These are phyloP conservation scores for Xestia xanthographa DNA, from an alignment of 2,888 invertebrate species.

Conservation along the genomic window DNA sequence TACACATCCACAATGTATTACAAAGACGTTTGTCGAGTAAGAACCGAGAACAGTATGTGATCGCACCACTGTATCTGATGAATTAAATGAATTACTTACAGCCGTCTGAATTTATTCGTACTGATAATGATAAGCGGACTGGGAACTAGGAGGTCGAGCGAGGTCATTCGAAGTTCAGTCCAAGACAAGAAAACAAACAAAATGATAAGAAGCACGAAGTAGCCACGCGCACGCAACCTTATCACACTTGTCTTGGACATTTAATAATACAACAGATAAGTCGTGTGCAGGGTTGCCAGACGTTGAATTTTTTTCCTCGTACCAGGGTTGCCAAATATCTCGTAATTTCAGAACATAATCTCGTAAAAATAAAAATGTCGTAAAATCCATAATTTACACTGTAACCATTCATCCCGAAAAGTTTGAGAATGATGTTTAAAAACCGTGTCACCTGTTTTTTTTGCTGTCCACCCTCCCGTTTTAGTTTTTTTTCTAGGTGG, in stretches of 20 bases:
- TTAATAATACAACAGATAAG: conserved; percentile 57
- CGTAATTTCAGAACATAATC: too few relatives aligned
- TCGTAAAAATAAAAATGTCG: too few relatives aligned
- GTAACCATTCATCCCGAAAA: too few relatives aligned
- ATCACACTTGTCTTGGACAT: conserved; percentile 69
- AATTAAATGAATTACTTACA: conserved; percentile 83
- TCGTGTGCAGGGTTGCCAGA: too few relatives aligned
- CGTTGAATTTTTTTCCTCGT: too few relatives aligned
- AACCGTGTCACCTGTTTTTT: too few relatives aligned
- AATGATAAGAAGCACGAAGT: conserved; percentile 87
- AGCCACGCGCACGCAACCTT: conserved; percentile 83
- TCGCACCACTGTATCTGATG: conserved; percentile 80
- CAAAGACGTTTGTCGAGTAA: conserved; percentile 39
- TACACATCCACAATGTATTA: conserved; percentile 46
- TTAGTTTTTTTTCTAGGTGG: too few relatives aligned
- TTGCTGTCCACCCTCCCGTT: too few relatives aligned
- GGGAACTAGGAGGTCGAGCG: conserved; percentile 87
- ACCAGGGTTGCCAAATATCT: too few relatives aligned
- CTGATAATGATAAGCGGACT: conserved; percentile 87
- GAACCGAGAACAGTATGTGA: conserved; percentile 64
- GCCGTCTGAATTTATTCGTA: conserved; percentile 87
- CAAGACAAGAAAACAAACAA: conserved; percentile 87
- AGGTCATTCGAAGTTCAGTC: conserved; percentile 88
- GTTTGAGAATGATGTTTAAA: too few relatives aligned
- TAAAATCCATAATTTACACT: too few relatives aligned